Percentiles rank a stretch among this genome's conserved stretches.
These are phyloP conservation scores for Monomorium pharaonis DNA, from an alignment of 1,140 invertebrate genomes.

Conservation along the genomic window DNA sequence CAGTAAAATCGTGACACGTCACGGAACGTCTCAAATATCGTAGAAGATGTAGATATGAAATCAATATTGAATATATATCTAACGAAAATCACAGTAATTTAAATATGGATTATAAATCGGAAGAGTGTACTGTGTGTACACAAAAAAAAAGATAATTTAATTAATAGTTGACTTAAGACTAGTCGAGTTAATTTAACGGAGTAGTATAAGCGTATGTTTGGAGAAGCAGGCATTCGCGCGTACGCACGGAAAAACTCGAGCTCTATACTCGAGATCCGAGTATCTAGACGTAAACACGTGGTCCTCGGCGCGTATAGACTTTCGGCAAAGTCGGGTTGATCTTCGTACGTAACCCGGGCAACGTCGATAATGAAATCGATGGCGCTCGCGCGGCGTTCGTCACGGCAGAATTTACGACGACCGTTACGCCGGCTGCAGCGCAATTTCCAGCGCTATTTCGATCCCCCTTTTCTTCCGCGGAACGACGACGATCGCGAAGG, in stretches of 20 bases:
- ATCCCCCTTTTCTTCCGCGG: background rate
- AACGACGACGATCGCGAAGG: background rate
- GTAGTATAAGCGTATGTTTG: background rate
- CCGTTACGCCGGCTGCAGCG: slow-evolving; percentile 27
- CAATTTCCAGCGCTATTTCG: slow-evolving; percentile 37
- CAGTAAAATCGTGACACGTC: background rate
- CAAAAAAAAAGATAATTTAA: background rate
- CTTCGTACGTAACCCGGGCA: background rate
- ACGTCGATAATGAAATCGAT: slow-evolving; percentile 40
- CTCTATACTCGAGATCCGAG: background rate
- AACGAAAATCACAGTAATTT: background rate
- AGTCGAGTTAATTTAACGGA: background rate
- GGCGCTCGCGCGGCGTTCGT: slow-evolving; percentile 13
- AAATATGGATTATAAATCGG: background rate
- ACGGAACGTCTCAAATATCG: background rate
- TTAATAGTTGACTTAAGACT: background rate
- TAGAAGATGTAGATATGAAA: too few species aligned
- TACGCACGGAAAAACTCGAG: background rate
- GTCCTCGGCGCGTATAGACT: background rate
- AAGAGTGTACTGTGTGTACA: too few species aligned
- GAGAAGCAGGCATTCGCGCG: background rate
- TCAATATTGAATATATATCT: too few species aligned
- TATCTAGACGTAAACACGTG: background rate
- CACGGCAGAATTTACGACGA: slow-evolving; percentile 44
- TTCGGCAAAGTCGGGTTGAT: slow-evolving; percentile 9